phyloP scores from a whole-genome alignment of 2,888 invertebrate genomes.

The Zhengitettix transpicula region DNA sequence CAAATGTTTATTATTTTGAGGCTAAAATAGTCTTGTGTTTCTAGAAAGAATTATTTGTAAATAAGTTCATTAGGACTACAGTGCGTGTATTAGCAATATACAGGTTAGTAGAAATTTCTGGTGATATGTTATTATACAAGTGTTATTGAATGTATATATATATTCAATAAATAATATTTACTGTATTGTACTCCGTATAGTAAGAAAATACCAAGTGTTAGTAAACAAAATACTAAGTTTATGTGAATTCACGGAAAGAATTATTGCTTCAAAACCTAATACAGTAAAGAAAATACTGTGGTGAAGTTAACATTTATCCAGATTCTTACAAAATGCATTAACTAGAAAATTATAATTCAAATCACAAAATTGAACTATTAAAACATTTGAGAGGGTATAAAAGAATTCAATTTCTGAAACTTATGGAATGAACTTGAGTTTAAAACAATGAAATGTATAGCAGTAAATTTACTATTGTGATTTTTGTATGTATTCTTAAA shows the following conservation, averaged over 20 bases:
- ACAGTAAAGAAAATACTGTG: too few relatives aligned
- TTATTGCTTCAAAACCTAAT: too few relatives aligned
- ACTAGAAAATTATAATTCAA: too few relatives aligned
- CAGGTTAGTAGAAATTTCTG: conserved; percentile 6
- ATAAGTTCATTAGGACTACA: conserved; percentile 13
- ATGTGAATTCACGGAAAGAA: conserved; percentile 1
- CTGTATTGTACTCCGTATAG: background rate
- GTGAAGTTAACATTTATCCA: too few relatives aligned
- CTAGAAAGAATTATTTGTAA: conserved; percentile 6
- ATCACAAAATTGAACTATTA: too few relatives aligned
- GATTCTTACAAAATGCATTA: too few relatives aligned
- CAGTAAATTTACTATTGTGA: too few relatives aligned
- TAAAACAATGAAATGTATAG: too few relatives aligned
- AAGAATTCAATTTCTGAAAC: too few relatives aligned
- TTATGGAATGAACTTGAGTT: too few relatives aligned
- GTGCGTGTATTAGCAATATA: conserved; percentile 34
- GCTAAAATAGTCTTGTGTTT: conserved; percentile 1
- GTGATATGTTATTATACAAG: conserved; percentile 2
- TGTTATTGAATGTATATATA: conserved; percentile 1
- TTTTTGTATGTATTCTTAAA: too few relatives aligned
- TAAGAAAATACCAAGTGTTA: background rate
- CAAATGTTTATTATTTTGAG: background rate
- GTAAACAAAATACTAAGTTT: background rate
- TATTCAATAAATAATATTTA: background rate
- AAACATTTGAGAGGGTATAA: too few relatives aligned